Evolutionary conservation across 2,113 vertebrate genomes (phyloP).

Genomic region (Rhinichthys klamathensis): DNA sequence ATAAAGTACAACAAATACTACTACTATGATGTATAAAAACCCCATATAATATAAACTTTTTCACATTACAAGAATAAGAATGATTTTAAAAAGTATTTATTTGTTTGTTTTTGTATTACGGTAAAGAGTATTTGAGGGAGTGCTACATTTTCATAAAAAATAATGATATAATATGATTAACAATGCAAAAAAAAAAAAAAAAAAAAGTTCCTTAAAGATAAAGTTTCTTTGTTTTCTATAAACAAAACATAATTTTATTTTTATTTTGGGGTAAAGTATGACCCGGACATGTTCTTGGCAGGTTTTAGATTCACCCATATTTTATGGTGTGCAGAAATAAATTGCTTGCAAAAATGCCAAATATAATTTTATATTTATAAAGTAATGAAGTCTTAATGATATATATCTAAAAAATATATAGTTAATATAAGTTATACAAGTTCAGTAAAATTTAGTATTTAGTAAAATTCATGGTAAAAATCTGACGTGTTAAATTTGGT

Average conservation of each 20-base stretch:
- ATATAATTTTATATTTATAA: neutral
- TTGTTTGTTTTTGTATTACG: neutral
- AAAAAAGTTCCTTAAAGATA: neutral
- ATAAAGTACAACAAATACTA: neutral
- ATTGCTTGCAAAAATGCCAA: neutral
- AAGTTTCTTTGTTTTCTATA: neutral
- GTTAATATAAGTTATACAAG: neutral
- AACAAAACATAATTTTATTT: too few species aligned
- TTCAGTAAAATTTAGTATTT: too few species aligned
- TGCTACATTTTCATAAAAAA: neutral
- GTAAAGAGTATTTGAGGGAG: neutral
- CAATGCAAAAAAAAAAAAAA: neutral
- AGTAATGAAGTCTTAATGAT: neutral
- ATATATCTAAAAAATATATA: neutral
- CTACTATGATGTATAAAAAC: neutral
- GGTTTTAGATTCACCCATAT: neutral
- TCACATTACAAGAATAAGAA: neutral
- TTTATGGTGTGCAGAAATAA: neutral
- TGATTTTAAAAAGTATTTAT: neutral
- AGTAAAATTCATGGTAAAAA: neutral
- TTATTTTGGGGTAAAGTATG: neutral
- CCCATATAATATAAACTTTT: neutral
- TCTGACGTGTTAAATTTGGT: neutral
- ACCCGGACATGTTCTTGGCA: neutral
- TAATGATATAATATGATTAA: neutral